A percentile compares a stretch with the other conserved stretches of the same genome.
These are phyloP conservation scores for Tolypeutes matacus DNA, from an alignment of 2,797 vertebrate species.

Conservation along the genomic window DNA sequence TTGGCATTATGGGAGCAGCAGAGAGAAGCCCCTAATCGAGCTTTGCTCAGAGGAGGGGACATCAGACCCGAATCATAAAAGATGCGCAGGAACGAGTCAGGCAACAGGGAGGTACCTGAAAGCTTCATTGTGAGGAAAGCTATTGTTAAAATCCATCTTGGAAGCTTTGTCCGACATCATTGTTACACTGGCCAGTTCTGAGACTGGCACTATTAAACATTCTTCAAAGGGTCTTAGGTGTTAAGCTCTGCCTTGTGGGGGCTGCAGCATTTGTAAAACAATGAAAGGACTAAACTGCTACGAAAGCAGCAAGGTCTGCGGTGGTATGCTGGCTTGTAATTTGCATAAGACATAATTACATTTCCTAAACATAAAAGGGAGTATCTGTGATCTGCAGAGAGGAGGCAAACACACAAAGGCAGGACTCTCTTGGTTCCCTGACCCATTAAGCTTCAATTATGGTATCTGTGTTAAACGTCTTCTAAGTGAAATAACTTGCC, in stretches of 20 bases:
- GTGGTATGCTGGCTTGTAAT: constrained; percentile 84
- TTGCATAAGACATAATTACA: constrained; percentile 86
- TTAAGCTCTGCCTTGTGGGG: constrained; percentile 78
- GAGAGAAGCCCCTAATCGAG: background rate
- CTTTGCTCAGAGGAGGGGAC: background rate
- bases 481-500: constrained; percentile 85
- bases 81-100: background rate
- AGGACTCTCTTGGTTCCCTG: constrained; percentile 87
- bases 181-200: background rate
- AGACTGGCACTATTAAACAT: constrained; percentile 61
- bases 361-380: constrained; percentile 87
- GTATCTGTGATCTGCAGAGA: constrained; percentile 85
- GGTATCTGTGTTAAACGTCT: constrained; percentile 86
- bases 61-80: background rate
- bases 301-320: constrained; percentile 75
- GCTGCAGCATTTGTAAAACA: constrained; percentile 75
- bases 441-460: constrained; percentile 87
- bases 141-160: background rate
- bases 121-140: background rate
- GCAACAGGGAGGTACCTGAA: background rate
- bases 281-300: constrained; percentile 77
- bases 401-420: constrained; percentile 77
- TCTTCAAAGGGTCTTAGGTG: constrained; percentile 51
- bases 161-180: background rate
- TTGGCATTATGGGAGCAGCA: background rate